Evolutionary conservation across 2,113 vertebrate species (phyloP), one percentile per base, ranked within the genome.

Genomic region (Antechinus flavipes): DNA sequence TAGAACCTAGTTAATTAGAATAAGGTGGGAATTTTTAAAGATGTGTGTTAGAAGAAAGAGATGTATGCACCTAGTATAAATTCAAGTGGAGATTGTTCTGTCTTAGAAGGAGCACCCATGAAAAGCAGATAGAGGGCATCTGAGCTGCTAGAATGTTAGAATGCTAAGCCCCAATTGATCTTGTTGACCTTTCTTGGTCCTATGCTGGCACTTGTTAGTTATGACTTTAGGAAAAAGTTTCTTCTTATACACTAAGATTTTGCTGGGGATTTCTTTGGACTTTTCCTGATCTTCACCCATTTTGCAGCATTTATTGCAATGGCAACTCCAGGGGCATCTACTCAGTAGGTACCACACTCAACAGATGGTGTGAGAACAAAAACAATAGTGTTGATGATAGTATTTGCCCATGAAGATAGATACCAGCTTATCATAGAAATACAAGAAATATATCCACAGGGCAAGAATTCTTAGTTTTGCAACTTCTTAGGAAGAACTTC

Each of bases 391-490:
- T 97, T 99, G 99, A 94, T 55, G 96, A 89, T 90, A 97, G 50
- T 99, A 99, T 95, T 98, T 99, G 55, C 95, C 10, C 1, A 98
- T 30, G 0, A 76, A 0, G 1, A 94, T 11, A 2, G 98, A 98
- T 55, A 99, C 46, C 7, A 98, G 0, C 0, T 52, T 27, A 96
- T 99, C 99, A 99, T 99, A 99, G 1, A 99, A 99, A 26, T 98
- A 98, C 93, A 99, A 95, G 0, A 99, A 99, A 97, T 97, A 99
- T 98, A 99, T 96, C 95, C 99, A 99, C 53, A 27, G 0, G 99
- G 99, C 95, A 99, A 97, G 94, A 99, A 99, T 94, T 99, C 97
- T 99, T 99, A 99, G 49, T 22, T 99, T 91, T 98, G 99, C 55
- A 99, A 98, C 25, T 97, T 76, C 8, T 68, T 47, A 14, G 99